phyloP scores from a whole-genome alignment of 2,888 invertebrate species.

The Rotaria socialis region DNA sequence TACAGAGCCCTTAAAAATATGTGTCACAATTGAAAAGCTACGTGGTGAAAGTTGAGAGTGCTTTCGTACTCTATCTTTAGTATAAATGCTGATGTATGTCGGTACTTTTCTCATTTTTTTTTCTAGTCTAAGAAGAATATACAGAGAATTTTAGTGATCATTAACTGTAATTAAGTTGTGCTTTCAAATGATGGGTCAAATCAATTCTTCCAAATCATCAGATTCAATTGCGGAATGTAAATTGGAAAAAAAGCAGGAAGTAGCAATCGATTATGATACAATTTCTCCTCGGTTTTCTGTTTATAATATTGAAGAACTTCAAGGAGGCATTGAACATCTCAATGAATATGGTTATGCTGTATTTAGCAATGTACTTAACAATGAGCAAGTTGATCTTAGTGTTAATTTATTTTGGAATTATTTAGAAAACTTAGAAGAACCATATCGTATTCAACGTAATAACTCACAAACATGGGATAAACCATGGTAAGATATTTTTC shows the following conservation, averaged over 20 bases:
- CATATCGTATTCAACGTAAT: background rate
- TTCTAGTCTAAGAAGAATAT: too few species aligned
- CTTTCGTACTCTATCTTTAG: background rate
- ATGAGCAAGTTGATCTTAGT: background rate
- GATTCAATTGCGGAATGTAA: background rate
- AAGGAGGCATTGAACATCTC: background rate
- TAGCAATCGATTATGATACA: background rate
- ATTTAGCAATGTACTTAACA: background rate
- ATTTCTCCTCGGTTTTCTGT: slow-evolving; percentile 5
- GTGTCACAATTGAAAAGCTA: background rate
- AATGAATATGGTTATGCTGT: slow-evolving; percentile 18
- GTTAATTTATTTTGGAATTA: background rate
- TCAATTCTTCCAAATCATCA: background rate
- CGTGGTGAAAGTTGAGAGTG: background rate
- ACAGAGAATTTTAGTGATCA: too few species aligned
- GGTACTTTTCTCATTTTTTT: too few species aligned
- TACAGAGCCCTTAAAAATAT: too few species aligned
- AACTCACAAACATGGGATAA: background rate
- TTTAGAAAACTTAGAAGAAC: background rate
- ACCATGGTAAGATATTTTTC: background rate
- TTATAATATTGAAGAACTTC: background rate
- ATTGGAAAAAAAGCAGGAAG: background rate
- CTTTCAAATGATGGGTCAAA: background rate
- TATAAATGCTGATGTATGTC: too few species aligned
- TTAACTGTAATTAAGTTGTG: too few species aligned